These are phyloP conservation scores for Premnoplex brunnescens DNA, from an alignment of 2,797 vertebrate genomes.

Conservation along the genomic window DNA sequence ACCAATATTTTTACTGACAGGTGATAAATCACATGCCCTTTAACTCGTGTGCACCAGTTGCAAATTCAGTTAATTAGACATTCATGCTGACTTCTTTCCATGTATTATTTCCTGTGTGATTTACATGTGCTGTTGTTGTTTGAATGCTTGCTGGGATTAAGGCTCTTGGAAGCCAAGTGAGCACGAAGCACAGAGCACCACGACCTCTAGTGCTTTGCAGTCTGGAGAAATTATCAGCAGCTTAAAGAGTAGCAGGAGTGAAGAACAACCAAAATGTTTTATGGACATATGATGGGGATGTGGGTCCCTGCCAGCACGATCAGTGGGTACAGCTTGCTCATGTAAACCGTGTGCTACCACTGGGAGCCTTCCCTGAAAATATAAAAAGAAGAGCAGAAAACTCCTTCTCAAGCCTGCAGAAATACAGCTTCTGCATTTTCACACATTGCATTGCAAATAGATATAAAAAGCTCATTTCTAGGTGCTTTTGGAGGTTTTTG, in stretches of 20 bases:
- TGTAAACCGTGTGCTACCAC: background rate
- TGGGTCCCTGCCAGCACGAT: background rate
- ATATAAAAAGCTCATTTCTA: background rate
- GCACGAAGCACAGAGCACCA: background rate
- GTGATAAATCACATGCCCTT: constrained; percentile 70
- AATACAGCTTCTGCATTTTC: background rate
- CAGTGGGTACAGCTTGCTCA: rapidly evolving
- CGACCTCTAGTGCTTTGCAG: constrained; percentile 45
- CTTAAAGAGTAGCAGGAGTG: background rate
- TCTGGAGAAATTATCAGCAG: background rate
- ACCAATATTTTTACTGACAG: constrained; percentile 51
- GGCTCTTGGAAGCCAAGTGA: background rate
- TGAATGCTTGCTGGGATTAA: constrained; percentile 20
- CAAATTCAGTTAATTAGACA: constrained; percentile 70
- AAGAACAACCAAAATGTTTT: background rate
- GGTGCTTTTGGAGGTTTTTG: background rate
- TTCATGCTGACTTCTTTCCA: constrained; percentile 38
- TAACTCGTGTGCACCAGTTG: constrained; percentile 54
- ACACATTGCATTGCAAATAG: rapidly evolving
- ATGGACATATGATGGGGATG: background rate
- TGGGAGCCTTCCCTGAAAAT: background rate
- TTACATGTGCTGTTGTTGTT: constrained; percentile 39
- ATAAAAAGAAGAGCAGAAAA: background rate
- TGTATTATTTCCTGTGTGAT: constrained; percentile 48
- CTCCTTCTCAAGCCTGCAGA: background rate